Conservation (phyloP, 2,888 invertebrate species). For the Alsophila aescularia region DNA sequence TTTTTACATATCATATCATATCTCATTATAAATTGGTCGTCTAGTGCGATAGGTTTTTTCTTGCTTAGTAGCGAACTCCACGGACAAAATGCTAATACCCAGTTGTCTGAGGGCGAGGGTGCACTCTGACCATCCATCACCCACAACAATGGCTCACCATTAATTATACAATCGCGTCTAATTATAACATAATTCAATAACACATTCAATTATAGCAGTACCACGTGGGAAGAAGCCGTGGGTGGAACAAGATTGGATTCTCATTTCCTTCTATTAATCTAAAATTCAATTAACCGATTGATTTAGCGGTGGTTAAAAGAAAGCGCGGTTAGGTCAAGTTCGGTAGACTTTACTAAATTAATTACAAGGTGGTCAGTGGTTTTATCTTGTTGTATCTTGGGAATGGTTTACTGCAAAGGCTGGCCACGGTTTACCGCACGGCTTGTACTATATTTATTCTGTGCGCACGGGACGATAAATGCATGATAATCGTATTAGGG, state of each 20-base stretch:
- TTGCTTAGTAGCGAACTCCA: no score
- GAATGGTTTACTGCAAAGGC: background rate
- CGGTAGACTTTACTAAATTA: conserved; percentile 24
- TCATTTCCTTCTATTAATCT: conserved; percentile 40
- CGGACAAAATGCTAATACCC: no score
- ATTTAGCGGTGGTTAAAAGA: conserved; percentile 33
- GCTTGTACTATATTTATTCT: no score
- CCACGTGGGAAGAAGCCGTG: conserved; percentile 36
- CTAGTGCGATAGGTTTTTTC: no score
- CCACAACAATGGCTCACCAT: conserved; percentile 19
- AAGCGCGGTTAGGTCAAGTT: conserved; percentile 33
- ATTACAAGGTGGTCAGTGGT: conserved; percentile 22
- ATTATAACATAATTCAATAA: conserved; percentile 47
- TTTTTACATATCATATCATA: no score
- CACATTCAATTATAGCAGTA: conserved; percentile 26
- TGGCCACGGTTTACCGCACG: background rate
- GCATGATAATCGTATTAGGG: no score
- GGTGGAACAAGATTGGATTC: conserved; percentile 35
- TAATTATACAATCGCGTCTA: conserved; percentile 38
- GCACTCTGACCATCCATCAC: conserved; percentile 25
- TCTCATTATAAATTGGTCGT: no score
- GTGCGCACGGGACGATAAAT: no score
- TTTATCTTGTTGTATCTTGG: conserved; percentile 21
- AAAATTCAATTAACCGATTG: conserved; percentile 45
- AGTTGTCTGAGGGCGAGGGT: background rate